Evolutionary conservation across 2,888 invertebrate genomes (phyloP).

Genomic region (Deladenus siricidicola): DNA sequence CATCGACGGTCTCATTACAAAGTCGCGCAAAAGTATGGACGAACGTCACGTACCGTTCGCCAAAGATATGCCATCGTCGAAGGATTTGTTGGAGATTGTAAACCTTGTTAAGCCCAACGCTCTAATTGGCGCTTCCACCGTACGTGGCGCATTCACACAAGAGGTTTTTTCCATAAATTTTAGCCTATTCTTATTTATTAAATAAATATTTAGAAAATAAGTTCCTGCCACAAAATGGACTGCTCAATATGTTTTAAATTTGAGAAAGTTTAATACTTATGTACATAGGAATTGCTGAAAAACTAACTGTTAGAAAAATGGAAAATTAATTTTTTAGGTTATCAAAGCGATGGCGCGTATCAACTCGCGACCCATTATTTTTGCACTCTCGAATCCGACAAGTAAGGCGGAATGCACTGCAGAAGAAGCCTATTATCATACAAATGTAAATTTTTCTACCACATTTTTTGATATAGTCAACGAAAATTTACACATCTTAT

Average conservation of each 20-base stretch:
- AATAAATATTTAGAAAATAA: too few relatives aligned
- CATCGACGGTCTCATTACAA: slow-evolving; percentile 67
- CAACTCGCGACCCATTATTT: slow-evolving; percentile 81
- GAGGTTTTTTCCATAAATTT: slow-evolving; percentile 70
- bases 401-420: slow-evolving; percentile 98
- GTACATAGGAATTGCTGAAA: too few relatives aligned
- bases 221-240: too few relatives aligned
- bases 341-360: slow-evolving; percentile 73
- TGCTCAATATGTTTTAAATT: too few relatives aligned
- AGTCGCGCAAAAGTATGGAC: slow-evolving; percentile 22
- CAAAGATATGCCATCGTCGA: slow-evolving; percentile 68
- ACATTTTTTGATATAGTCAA: neutral
- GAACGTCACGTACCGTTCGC: slow-evolving; percentile 69
- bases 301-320: too few relatives aligned
- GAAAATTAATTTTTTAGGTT: too few relatives aligned
- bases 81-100: slow-evolving; percentile 70
- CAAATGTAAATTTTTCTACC: slow-evolving; percentile 63
- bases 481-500: slow-evolving; percentile 20
- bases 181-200: too few relatives aligned
- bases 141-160: slow-evolving; percentile 83
- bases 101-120: slow-evolving; percentile 82
- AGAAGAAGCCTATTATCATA: slow-evolving; percentile 80
- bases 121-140: slow-evolving; percentile 69
- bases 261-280: too few relatives aligned
- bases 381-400: slow-evolving; percentile 96